Evolutionary conservation across 2,888 invertebrate species (phyloP).

Genomic region (Leucophenga maculata): DNA sequence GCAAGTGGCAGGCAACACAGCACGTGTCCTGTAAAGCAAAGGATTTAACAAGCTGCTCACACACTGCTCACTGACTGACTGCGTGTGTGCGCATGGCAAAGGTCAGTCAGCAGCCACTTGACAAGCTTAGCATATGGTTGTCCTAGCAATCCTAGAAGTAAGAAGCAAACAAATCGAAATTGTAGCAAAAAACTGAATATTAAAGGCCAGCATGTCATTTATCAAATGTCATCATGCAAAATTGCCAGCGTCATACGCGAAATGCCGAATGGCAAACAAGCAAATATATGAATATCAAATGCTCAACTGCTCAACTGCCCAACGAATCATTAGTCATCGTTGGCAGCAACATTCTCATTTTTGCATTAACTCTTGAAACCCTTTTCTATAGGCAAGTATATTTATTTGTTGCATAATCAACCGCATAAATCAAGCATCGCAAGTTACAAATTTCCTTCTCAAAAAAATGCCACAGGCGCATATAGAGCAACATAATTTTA

Average conservation of each 20-base stretch:
- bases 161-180: too few species aligned
- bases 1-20: not conserved
- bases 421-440: constrained; percentile 55
- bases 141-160: too few species aligned
- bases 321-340: constrained; percentile 59
- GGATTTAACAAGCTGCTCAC: not conserved
- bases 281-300: constrained; percentile 28
- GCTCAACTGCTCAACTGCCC: not conserved
- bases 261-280: not conserved
- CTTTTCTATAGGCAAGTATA: not conserved
- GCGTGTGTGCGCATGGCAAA: not conserved
- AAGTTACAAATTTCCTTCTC: not conserved
- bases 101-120: constrained; percentile 5
- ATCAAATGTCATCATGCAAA: constrained; percentile 26
- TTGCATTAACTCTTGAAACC: constrained; percentile 51
- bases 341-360: constrained; percentile 44
- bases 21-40: not conserved
- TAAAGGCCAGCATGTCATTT: constrained; percentile 12
- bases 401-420: constrained; percentile 49
- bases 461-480: not conserved
- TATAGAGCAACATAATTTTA: constrained; percentile 17
- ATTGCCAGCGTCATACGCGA: constrained; percentile 14
- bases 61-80: too few species aligned
- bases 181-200: not conserved
- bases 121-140: constrained; percentile 15